Base-by-base conservation (phyloP, 2,888 invertebrate species). In the Coelopa pilipes region DNA sequence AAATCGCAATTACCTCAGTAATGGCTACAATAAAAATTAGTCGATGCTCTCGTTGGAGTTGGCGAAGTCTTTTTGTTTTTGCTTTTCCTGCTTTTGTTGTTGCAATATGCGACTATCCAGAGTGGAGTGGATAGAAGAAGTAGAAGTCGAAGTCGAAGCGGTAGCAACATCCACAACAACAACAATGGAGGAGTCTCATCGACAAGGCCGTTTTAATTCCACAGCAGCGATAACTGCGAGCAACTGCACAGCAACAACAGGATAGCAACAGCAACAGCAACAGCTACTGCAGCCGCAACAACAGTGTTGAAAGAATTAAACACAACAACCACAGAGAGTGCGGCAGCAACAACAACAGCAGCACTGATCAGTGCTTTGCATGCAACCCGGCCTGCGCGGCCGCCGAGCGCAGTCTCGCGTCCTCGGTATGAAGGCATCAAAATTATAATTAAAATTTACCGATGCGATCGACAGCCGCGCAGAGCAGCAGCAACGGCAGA, bases 391-490 rank as follows among this genome's bases (percentile, higher is more conserved):
- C 60, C 63, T 46, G 60, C 24, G 17, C 2, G 2, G 46, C 53
- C 21, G 49, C 13, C 63, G 55, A 53, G 53, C 53, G 72, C 4
- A 34, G 72, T 68, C 53, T 53, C 24, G 15, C 47, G 7, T 50
- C 21, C 3, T 60, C 17, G 24, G 50, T 69, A 63, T 62, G n/a
- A 70, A 73, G 73, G 72, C 71, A 73, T 73, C 71, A 72, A 74
- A 75, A 74, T 72, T 71, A 72, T 75, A 75, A 76, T 76, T 76
- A 76, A 75, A 75, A 75, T 76, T 76, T 75, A 74, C 74, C 72
- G 76, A 76, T 76, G 70, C 72, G 49, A 76, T 74, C 73, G 74
- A 47, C 70, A 19, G 46, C 62, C 45, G 65, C 45, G 21, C 17
- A 47, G 13, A 60, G 60, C 15, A 10, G 15, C 50, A 49, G 50